phyloP scores from a whole-genome alignment of 1,140 invertebrate genomes.

The Meloidogyne exigua region DNA sequence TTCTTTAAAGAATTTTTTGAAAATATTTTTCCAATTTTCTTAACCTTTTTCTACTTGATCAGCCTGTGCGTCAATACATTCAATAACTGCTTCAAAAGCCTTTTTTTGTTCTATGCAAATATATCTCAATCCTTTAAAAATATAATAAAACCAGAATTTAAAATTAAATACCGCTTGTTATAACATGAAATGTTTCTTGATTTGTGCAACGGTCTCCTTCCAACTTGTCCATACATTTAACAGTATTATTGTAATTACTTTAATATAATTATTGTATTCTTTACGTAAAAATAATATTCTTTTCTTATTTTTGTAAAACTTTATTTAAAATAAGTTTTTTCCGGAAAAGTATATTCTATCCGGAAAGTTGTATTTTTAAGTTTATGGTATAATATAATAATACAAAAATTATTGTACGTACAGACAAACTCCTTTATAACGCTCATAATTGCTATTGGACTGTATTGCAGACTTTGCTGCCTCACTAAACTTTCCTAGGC shows the following conservation, averaged over 20 bases:
- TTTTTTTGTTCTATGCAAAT: conserved; percentile 37
- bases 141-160: not conserved
- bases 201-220: conserved; percentile 21
- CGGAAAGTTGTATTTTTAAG: not conserved
- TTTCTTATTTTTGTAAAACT: not conserved
- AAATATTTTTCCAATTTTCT: not conserved
- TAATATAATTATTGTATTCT: not conserved
- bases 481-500: conserved; percentile 24
- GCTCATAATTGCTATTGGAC: conserved; percentile 23
- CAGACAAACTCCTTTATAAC: conserved; percentile 28
- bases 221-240: conserved; percentile 28
- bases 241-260: conserved; percentile 35
- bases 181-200: conserved; percentile 32
- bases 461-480: conserved; percentile 21
- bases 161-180: conserved; percentile 29
- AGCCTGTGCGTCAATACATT: conserved; percentile 33
- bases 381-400: not conserved
- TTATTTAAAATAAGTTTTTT: not conserved
- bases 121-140: conserved; percentile 17
- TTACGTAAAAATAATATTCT: not conserved
- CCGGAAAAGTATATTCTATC: too few species aligned
- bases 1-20: conserved; percentile 18
- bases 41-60: conserved; percentile 23
- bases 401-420: conserved; percentile 2
- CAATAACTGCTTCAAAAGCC: conserved; percentile 36